phyloP scores from a whole-genome alignment of 92 coral and sea anemone species.

The Pocillopora grandis region DNA sequence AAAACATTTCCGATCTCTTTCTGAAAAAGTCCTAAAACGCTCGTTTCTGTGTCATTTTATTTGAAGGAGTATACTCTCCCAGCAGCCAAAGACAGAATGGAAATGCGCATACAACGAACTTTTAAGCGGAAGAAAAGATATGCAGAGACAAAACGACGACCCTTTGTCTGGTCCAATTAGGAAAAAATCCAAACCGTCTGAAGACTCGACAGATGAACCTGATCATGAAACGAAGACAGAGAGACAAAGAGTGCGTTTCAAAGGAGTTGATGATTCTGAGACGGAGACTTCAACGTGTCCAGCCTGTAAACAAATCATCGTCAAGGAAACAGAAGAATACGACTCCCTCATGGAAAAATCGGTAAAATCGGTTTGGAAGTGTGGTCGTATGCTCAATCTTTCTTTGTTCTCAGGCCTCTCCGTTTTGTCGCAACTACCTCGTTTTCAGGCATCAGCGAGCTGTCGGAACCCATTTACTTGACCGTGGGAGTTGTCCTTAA shows the following conservation, averaged over 20 bases:
- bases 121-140: conserved; percentile 4
- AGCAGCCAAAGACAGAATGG: conserved; percentile 43
- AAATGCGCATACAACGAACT: conserved; percentile 33
- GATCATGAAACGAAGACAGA: conserved; percentile 6
- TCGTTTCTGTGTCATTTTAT: background rate
- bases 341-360: conserved; percentile 39
- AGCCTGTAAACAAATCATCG: conserved; percentile 25
- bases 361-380: background rate
- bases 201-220: conserved; percentile 21
- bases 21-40: background rate
- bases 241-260: conserved; percentile 33
- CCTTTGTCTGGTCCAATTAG: background rate
- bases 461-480: too few species aligned
- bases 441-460: too few species aligned
- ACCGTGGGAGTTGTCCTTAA: too few species aligned
- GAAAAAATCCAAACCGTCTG: conserved; percentile 33
- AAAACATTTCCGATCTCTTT: too few species aligned
- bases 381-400: background rate
- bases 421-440: too few species aligned
- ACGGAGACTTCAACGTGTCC: conserved; percentile 17
- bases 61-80: conserved; percentile 34
- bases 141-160: conserved; percentile 21
- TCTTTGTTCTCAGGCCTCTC: background rate
- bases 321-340: conserved; percentile 21
- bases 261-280: background rate